These are phyloP conservation scores for Erythrocercus mccallii DNA, from an alignment of 2,113 vertebrate species.

Conservation along the genomic window DNA sequence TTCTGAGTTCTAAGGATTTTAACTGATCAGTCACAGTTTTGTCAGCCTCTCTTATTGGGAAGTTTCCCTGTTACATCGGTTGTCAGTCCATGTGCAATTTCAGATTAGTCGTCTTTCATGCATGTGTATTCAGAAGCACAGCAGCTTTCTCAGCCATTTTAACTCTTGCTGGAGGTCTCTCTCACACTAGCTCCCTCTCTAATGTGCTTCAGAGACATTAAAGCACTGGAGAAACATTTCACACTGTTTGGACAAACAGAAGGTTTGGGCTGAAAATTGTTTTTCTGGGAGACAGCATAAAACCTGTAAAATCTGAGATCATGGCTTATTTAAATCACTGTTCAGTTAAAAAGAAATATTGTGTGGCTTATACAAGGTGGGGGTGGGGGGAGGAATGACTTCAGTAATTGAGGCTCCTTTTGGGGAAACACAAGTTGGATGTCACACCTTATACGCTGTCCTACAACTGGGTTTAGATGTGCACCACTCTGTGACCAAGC, in stretches of 20 bases:
- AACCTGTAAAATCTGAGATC: not conserved
- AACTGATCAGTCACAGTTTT: not conserved
- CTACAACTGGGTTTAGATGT: not conserved
- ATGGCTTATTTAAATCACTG: not conserved
- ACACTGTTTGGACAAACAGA: not conserved
- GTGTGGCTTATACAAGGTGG: not conserved
- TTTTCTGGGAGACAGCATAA: not conserved
- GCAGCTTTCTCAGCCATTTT: not conserved
- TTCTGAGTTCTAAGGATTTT: not conserved
- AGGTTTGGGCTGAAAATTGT: not conserved
- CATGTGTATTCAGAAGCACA: not conserved
- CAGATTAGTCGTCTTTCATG: not conserved
- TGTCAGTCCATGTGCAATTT: not conserved
- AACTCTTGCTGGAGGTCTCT: not conserved
- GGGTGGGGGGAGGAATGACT: not conserved
- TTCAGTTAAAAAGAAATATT: not conserved
- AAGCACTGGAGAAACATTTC: not conserved
- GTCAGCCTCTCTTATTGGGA: not conserved
- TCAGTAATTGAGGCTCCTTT: not conserved
- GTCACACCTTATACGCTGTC: not conserved
- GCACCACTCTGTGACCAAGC: slow-evolving; percentile 44
- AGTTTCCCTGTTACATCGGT: not conserved
- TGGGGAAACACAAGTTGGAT: not conserved
- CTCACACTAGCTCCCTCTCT: not conserved
- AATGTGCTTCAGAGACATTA: not conserved